These are phyloP conservation scores for Ceratina japonica DNA, from an alignment of 1,140 invertebrate species.

Conservation along the genomic window DNA sequence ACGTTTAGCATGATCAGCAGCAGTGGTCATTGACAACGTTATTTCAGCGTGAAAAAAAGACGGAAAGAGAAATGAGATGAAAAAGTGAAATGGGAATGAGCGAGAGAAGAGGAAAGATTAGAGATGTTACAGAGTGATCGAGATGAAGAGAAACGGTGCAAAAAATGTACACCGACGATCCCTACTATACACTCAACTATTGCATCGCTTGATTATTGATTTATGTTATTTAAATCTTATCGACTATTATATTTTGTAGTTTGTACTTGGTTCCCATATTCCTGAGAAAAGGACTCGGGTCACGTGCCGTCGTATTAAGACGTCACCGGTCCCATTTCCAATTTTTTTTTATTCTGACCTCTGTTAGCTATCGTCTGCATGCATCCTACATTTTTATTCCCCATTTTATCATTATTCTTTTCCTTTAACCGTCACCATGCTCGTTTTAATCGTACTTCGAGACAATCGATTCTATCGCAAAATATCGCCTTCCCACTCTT, in stretches of 20 bases:
- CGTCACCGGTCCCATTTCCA: slow-evolving; percentile 20
- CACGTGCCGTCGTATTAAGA: background rate
- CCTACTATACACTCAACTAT: slow-evolving; percentile 68
- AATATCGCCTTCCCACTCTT: slow-evolving; percentile 41
- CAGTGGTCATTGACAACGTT: slow-evolving; percentile 9
- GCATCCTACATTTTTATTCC: background rate
- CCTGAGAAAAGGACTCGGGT: slow-evolving; percentile 72
- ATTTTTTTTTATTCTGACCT: slow-evolving; percentile 22
- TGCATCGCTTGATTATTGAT: slow-evolving; percentile 72
- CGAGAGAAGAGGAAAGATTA: background rate
- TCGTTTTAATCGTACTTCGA: slow-evolving; percentile 28
- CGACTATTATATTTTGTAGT: slow-evolving; percentile 78
- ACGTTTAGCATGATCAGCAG: background rate
- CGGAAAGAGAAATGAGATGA: background rate
- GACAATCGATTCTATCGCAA: slow-evolving; percentile 46
- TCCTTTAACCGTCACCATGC: slow-evolving; percentile 9
- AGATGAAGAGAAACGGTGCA: slow-evolving; percentile 21
- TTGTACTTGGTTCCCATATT: slow-evolving; percentile 78
- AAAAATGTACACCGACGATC: slow-evolving; percentile 51
- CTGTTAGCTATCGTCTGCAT: slow-evolving; percentile 19
- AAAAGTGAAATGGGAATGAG: background rate
- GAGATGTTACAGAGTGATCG: background rate
- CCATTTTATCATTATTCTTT: background rate
- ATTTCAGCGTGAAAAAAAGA: background rate
- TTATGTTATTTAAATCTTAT: slow-evolving; percentile 70